phyloP scores from a whole-genome alignment of 2,888 invertebrate genomes.

The Agrochola litura region DNA sequence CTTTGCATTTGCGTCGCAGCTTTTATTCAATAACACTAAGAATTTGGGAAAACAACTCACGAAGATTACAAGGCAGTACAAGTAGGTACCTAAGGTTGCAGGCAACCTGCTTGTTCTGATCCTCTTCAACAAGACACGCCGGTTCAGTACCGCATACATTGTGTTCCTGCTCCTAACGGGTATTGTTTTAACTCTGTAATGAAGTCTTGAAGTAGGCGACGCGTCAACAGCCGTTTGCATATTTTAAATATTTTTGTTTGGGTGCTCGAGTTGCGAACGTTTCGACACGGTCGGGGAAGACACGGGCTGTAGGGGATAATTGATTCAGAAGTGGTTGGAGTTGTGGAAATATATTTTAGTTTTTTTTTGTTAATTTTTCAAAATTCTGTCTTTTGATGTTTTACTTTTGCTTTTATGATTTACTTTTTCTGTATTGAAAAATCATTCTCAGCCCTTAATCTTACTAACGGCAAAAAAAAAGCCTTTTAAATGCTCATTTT shows the following conservation, averaged over 20 bases:
- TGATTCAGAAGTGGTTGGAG: conserved; percentile 11
- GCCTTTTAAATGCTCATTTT: not conserved
- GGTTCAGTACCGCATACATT: conserved; percentile 35
- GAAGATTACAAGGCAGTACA: too few species aligned
- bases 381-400: not conserved
- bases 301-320: conserved; percentile 9
- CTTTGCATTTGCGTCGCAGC: not conserved
- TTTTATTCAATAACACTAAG: not conserved
- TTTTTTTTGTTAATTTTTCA: not conserved
- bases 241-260: conserved; percentile 76
- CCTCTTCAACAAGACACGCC: not conserved
- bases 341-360: not conserved
- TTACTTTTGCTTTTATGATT: not conserved
- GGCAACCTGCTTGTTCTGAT: not conserved
- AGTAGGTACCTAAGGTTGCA: not conserved
- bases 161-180: conserved; percentile 65
- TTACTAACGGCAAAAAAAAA: not conserved
- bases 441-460: not conserved
- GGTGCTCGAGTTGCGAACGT: conserved; percentile 62
- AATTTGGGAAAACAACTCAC: not conserved
- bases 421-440: not conserved
- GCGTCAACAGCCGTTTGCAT: conserved; percentile 85
- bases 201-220: conserved; percentile 81
- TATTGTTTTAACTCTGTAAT: conserved; percentile 79
- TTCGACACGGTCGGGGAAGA: conserved; percentile 2